A percentile compares a stretch with the other conserved stretches of the same genome.
Evolutionary conservation across 2,797 vertebrate genomes (phyloP).

Genomic region (Tragelaphus eurycerus): DNA sequence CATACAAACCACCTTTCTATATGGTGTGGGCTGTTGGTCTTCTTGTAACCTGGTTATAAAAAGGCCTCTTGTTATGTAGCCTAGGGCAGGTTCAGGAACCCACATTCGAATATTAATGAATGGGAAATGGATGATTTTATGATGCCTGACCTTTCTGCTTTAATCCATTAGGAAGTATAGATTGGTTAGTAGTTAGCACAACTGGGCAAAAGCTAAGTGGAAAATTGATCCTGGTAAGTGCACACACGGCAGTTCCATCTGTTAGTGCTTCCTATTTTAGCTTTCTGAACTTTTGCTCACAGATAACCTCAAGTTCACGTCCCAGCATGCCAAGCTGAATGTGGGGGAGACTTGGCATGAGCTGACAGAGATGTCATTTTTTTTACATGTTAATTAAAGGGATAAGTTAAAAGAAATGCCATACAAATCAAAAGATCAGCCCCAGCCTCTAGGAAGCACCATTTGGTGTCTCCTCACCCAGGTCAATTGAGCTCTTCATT

Average conservation of each 20-base stretch:
- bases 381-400: conserved; percentile 77
- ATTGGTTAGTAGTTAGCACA: conserved; percentile 81
- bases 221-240: conserved; percentile 85
- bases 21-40: background rate
- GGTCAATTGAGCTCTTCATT: conserved; percentile 49
- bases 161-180: conserved; percentile 82
- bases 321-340: conserved; percentile 65
- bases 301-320: conserved; percentile 68
- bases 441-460: conserved; percentile 38
- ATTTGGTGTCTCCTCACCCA: background rate
- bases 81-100: conserved; percentile 8
- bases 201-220: conserved; percentile 82
- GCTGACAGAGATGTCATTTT: conserved; percentile 54
- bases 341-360: conserved; percentile 56
- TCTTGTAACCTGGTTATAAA: conserved; percentile 37
- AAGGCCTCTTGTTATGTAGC: background rate
- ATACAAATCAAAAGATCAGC: conserved; percentile 65
- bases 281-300: conserved; percentile 79
- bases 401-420: conserved; percentile 62
- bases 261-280: conserved; percentile 78
- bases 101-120: conserved; percentile 78
- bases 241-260: conserved; percentile 70
- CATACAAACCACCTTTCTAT: background rate
- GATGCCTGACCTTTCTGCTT: conserved; percentile 76
- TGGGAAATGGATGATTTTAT: conserved; percentile 78